Conservation (phyloP, 2,888 invertebrate species). For the Amblyteles armatorius region DNA sequence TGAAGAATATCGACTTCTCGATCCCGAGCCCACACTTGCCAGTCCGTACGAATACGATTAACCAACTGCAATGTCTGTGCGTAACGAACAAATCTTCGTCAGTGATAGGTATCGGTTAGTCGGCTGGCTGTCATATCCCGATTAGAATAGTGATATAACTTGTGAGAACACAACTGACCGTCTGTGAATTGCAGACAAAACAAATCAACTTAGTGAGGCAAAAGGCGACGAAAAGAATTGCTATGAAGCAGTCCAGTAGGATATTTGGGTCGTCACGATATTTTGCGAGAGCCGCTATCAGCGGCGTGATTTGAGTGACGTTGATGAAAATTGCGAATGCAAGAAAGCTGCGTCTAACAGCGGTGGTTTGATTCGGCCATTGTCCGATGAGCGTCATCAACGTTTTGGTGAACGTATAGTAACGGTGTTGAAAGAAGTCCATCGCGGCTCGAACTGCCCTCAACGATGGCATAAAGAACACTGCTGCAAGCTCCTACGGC, state of each 20-base stretch:
- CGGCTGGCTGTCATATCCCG: background rate
- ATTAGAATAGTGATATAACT: background rate
- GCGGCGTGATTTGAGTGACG: slow-evolving; percentile 7
- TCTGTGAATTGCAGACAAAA: slow-evolving; percentile 14
- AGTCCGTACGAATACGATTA: background rate
- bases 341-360: too few species aligned
- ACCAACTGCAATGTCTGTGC: background rate
- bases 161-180: slow-evolving; percentile 8
- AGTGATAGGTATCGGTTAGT: background rate
- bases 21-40: background rate
- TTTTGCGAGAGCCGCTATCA: slow-evolving; percentile 21
- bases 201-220: slow-evolving; percentile 30
- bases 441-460: slow-evolving; percentile 16
- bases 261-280: slow-evolving; percentile 29
- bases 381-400: too few species aligned
- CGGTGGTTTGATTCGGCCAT: too few species aligned
- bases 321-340: background rate
- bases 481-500: too few species aligned
- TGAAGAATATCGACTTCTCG: background rate
- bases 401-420: background rate
- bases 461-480: background rate
- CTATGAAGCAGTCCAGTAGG: slow-evolving; percentile 14
- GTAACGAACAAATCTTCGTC: background rate
- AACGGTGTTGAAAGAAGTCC: slow-evolving; percentile 33
- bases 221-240: background rate